phyloP scores from a whole-genome alignment of 2,113 vertebrate species.

The Gobius niger region DNA sequence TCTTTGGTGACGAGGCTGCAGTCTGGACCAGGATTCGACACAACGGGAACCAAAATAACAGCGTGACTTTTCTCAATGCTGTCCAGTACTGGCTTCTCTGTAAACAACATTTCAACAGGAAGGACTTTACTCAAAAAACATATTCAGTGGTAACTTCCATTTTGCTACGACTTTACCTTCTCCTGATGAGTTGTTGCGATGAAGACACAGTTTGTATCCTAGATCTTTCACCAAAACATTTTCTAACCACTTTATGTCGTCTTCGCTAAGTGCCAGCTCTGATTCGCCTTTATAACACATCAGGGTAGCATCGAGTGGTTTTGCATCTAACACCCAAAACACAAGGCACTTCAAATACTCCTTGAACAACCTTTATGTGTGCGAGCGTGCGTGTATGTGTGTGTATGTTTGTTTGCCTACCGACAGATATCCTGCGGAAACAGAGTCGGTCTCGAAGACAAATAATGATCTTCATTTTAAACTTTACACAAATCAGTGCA shows the following conservation, averaged over 20 bases:
- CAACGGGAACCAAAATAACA: neutral
- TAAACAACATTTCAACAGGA: neutral
- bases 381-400: too few species aligned
- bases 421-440: too few species aligned
- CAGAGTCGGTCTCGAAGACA: neutral
- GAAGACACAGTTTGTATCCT: neutral
- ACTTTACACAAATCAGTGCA: neutral
- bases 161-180: neutral
- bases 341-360: neutral
- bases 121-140: neutral
- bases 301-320: neutral
- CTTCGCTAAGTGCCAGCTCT: neutral
- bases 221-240: neutral
- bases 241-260: neutral
- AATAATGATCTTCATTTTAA: neutral
- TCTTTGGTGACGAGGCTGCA: neutral
- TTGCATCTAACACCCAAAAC: neutral
- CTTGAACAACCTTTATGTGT: too few species aligned
- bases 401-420: too few species aligned
- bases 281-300: neutral
- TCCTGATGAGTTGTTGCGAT: neutral
- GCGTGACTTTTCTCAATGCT: neutral
- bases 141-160: too few species aligned
- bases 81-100: neutral
- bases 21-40: neutral